Evolutionary conservation across 1,140 invertebrate genomes (phyloP).

Genomic region (Lepidurus apus): DNA sequence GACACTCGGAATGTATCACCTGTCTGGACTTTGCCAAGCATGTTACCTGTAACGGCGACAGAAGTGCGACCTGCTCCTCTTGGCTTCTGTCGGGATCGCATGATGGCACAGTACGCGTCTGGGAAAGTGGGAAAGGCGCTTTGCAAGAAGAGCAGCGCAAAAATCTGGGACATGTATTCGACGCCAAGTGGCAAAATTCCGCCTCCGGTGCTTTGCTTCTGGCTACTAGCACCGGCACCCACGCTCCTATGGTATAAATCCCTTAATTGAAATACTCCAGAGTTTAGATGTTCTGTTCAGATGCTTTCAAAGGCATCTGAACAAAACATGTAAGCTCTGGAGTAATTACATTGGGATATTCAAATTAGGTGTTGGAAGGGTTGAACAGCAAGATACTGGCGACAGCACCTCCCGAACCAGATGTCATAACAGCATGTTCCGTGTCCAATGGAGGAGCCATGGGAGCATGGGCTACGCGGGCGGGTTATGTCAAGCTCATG

Average conservation of each 20-base stretch:
- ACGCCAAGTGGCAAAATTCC: not conserved
- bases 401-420: not conserved
- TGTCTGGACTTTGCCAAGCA: constrained; percentile 3
- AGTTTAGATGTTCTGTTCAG: too few species aligned
- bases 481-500: constrained; percentile 27
- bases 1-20: constrained; percentile 26
- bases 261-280: not conserved
- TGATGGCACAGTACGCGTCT: not conserved
- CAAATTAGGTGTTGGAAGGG: constrained; percentile 19
- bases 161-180: not conserved
- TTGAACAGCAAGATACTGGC: not conserved
- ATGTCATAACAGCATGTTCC: constrained; percentile 16
- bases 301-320: too few species aligned
- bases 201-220: not conserved
- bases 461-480: constrained; percentile 24
- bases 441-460: constrained; percentile 28
- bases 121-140: not conserved
- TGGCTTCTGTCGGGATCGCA: constrained; percentile 4
- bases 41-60: not conserved
- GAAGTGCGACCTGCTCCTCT: not conserved
- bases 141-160: constrained; percentile 3
- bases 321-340: too few species aligned
- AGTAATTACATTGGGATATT: not conserved
- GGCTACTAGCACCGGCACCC: not conserved
- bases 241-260: not conserved